Evolutionary conservation across 2,113 vertebrate species (phyloP), one percentile per base, ranked within the genome.

Genomic region (Otus sunia): DNA sequence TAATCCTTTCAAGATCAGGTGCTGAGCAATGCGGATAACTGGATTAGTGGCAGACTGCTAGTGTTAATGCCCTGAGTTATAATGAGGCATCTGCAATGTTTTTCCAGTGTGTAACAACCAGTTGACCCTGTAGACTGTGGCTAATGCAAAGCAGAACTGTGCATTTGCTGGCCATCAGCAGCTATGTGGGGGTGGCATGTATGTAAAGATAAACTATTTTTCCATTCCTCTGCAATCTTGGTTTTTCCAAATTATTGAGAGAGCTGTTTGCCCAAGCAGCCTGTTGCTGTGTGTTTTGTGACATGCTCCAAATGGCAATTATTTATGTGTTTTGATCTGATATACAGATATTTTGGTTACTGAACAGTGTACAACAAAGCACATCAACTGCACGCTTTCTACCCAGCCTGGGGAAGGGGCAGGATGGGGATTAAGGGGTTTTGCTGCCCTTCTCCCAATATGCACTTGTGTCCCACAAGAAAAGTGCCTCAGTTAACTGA

Each of bases 1-100:
- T 88, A 80, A 92, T 80, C 10, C 49, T 77, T 89, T 84, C 55
- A 83, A 83, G 71, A 76, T 90, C 73, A 88, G 39, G 34, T 90
- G 53, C 39, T 64, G 43, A 82, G 62, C 39, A 88, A 49, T 64
- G 69, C 29, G 74, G 20, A 68, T 82, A 76, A 66, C 27, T 76
- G 34, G 39, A 73, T 49, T 43, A 83, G 47, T 37, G 72, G 34
- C 6, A 6, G 50, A 76, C 53, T 66, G 34, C n/a, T 80, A 45
- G 45, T 56, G 15, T 77, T 71, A 74, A 41, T 71, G 45, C 63
- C 83, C 11, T 0, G 14, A 64, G 21, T 58, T 92, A 29, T 80
- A 83, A 86, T 32, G 43, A 90, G 56, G 68, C 11, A 43, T 19
- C 63, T 45, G n/a, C 75, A 74, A 13, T 25, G 34, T 80, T 86